Base-by-base conservation (phyloP, 2,888 invertebrate genomes). In the Drosophila borealis region DNA sequence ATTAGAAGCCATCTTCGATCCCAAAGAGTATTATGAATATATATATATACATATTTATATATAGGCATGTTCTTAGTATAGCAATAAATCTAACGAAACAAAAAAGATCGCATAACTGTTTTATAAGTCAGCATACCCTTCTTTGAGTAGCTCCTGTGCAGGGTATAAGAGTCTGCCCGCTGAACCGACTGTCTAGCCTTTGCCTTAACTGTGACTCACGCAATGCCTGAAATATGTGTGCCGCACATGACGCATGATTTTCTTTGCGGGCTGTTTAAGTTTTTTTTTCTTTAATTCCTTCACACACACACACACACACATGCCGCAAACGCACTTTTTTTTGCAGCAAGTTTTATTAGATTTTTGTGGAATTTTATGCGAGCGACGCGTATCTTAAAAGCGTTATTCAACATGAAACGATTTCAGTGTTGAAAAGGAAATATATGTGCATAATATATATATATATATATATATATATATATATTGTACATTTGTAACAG, bases 401-500 rank as follows among this genome's bases (percentile, higher is more conserved):
- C 44, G 66, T 76, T 80, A 80, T 72, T 80, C 77, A 77, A 53
- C 56, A 36, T 49, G 54, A 46, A 63, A 64, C 41, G 50, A 55
- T 62, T 62, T 44, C 9, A 46, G 14, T 36, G 49, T 14, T 41
- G 34, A 10, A 48, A 17, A 4, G 13, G 4, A 42, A 33, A 14
- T 14, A 45, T 11, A 14, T 11, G 29, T 25, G 2, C 29, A 41
- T 10, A 9, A 34, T 34, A 2, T 17, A 17, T 17, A 17, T 33
- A 41, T 17, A 17, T 37, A 11, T 56, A 5, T 50, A 42, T 17
- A 19, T n/a, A 39, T n/a, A 17, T 19, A 4, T 4, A 54, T 37
- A 19, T 46, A 51, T 39, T 42, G 56, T 8, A 29, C 8, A 29
- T 6, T 41, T 51, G 14, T 25, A 53, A 41, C 39, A 33, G 14